Base-by-base conservation (phyloP, 2,113 vertebrate species). In the Tenrec ecaudatus region DNA sequence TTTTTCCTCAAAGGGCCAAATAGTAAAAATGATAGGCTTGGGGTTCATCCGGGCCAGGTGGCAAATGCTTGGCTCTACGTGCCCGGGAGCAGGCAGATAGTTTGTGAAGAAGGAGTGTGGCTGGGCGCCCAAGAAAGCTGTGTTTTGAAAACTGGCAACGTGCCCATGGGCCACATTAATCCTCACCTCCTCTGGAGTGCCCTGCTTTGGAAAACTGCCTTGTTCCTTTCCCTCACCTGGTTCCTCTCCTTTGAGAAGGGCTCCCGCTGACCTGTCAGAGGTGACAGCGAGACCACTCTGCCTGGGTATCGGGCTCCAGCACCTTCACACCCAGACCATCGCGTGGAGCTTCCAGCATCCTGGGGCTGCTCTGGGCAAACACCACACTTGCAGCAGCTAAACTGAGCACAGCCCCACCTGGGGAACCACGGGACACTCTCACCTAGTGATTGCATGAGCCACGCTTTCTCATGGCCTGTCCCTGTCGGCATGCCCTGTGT, bases 341-440 rank as follows among this genome's bases (percentile, higher is more conserved):
- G 31, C 25, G 62, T 57, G 40, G 27, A 68, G 81, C 87, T 75
- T 68, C 73, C 43, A 17, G 53, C 29, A 57, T 88, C 75, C 38
- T 47, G 40, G 38, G 23, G 62, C 73, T 33, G 10, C 20, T 57
- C 14, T 33, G 58, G 82, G 84, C 31, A 79, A 69, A 71, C 75
- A 71, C 75, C 78, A 85, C 36, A 69, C 85, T 96, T 85, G 66
- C 57, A 47, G 75, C 25, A 2, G 87, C 68, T 95, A 91, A 91
- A 88, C 91, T 93, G 89, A 91, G 82, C 84, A 88, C 23, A 58
- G 33, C 40, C 75, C 82, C 68, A 5, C 29, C 62, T 47, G 69
- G 62, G 14, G 17, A 57, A 22, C 31, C 38, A 31, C 25, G 53
- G 68, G 69, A 43, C 75, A 20, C 17, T 77, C 73, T n/a, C 73